phyloP scores from a whole-genome alignment of 2,113 vertebrate genomes.

The Xiphophorus hellerii region DNA sequence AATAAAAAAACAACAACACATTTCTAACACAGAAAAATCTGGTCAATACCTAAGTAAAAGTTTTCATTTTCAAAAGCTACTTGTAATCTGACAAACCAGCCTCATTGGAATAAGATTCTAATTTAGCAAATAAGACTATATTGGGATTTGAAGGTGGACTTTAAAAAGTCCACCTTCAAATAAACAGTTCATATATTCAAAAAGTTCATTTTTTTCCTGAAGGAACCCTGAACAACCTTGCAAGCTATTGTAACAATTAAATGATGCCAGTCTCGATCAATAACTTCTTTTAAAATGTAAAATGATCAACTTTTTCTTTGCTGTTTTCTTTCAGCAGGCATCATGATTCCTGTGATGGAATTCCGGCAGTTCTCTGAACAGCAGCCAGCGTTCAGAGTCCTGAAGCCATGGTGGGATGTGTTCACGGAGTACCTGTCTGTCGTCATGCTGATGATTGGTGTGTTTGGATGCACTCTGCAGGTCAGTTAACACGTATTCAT shows the following conservation, averaged over 20 bases:
- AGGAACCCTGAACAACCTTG: too few relatives aligned
- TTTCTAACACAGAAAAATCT: too few relatives aligned
- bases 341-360: conserved; percentile 97
- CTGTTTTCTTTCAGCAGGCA: conserved; percentile 70
- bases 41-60: too few relatives aligned
- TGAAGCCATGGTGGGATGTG: conserved; percentile 99
- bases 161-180: too few relatives aligned
- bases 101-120: too few relatives aligned
- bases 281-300: not conserved
- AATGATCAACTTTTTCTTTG: not conserved
- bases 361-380: conserved; percentile 98
- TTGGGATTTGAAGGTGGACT: too few relatives aligned
- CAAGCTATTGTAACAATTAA: not conserved
- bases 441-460: conserved; percentile 98
- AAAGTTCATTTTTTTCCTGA: not conserved
- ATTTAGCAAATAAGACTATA: too few relatives aligned
- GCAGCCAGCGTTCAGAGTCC: conserved; percentile 95
- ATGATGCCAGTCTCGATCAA: not conserved
- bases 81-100: too few relatives aligned
- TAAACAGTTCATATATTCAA: too few relatives aligned
- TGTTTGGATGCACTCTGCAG: conserved; percentile 97
- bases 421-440: conserved; percentile 97
- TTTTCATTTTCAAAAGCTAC: too few relatives aligned
- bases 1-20: too few relatives aligned
- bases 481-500: conserved; percentile 68